A percentile compares a stretch with the other conserved stretches of the same genome.
Conservation (phyloP, 2,797 vertebrate genomes). For the Numenius phaeopus region DNA sequence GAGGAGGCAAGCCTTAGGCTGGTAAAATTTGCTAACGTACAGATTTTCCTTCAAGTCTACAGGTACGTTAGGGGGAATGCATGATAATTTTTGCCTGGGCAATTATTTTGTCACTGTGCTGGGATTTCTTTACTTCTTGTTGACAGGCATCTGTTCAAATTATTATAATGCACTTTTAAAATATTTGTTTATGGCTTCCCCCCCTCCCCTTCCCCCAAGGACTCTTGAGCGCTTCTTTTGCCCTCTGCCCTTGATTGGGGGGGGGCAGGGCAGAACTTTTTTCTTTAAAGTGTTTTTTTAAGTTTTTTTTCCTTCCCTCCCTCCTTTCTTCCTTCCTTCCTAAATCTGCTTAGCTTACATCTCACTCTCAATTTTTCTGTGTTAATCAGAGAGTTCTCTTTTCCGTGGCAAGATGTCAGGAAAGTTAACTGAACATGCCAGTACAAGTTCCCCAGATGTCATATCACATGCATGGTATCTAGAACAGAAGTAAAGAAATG, state of each 20-base stretch:
- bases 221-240: neutral
- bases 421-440: neutral
- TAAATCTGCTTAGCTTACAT: neutral
- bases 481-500: neutral
- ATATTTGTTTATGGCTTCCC: neutral
- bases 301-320: neutral
- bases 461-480: neutral
- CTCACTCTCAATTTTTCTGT: neutral
- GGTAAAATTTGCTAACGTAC: neutral
- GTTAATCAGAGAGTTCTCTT: neutral
- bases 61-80: neutral
- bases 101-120: neutral
- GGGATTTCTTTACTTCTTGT: neutral
- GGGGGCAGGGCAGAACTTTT: neutral
- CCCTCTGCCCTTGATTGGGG: neutral
- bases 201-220: too few species aligned
- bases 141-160: neutral
- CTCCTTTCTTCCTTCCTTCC: neutral
- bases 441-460: neutral
- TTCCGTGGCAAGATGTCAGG: neutral
- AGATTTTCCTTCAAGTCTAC: neutral
- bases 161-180: neutral
- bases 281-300: neutral
- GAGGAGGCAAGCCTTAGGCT: neutral
- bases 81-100: neutral